Base-by-base conservation (phyloP, 2,888 invertebrate species). In the Agrilus mali region DNA sequence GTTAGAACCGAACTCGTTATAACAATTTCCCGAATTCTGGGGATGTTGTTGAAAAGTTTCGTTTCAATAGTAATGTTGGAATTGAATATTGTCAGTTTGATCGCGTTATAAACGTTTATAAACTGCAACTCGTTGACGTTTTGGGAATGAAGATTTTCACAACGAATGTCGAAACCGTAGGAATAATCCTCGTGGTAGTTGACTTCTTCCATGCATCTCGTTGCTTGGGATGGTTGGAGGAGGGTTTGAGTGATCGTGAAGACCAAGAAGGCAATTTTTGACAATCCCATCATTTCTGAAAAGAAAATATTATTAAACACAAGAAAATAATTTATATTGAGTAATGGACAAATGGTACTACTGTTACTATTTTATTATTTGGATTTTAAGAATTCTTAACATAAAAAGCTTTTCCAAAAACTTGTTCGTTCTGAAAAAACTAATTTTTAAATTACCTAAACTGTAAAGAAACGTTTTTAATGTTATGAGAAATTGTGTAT, bases 121-220 rank as follows among this genome's bases (percentile, higher is more conserved):
- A 58, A 50, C 38, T 53, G 48, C 5, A 66, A 50, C 20, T 64
- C 53, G 12, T 50, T 41, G 8, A 53, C 47, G 47, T 56, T 55
- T 12, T 42, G 36, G 33, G 45, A 35, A 5, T 44, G 44, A 13
- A 57, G 41, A 27, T 52, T 48, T 20, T 55, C 55, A 50, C 66
- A 66, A 38, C 45, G 55, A 27, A 65, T 59, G 43, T 62, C 58
- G 51, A 60, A 61, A 10, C 64, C 64, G 45, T 60, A 60, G 12
- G 59, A 59, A 46, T 59, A 63, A 22, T 53, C 50, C 27, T 59
- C 56, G 49, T 60, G 56, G 48, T 63, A 65, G 8, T 55, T 57
- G 47, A 63, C 57, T 35, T 59, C 56, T 49, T 60, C 62, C 36
- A 56, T 56, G 47, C 64, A 64, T 38, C 55, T 52, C 12, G 53